Evolutionary conservation across 2,113 vertebrate genomes (phyloP).

Genomic region (Larimichthys polyactis): DNA sequence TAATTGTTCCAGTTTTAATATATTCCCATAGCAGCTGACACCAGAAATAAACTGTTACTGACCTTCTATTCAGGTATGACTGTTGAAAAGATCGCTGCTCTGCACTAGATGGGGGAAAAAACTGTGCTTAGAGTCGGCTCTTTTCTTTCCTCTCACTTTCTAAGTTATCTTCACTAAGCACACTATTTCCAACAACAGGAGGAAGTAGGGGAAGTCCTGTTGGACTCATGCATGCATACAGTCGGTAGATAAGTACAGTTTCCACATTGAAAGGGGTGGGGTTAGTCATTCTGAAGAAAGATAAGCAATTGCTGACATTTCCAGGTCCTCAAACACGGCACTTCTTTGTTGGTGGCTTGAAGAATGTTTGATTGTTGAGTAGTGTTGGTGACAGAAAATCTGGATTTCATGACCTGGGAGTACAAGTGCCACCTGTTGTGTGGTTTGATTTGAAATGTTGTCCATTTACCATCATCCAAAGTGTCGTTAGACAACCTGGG

Average conservation of each 20-base stretch:
- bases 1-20: slow-evolving; percentile 15
- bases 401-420: no score
- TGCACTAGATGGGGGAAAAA: background rate
- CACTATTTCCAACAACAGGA: background rate
- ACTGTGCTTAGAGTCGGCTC: slow-evolving; percentile 4
- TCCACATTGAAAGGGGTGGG: background rate
- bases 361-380: no score
- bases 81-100: background rate
- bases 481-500: no score
- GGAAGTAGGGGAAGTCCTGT: background rate
- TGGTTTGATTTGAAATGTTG: no score
- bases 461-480: no score
- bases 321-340: no score
- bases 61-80: slow-evolving; percentile 8
- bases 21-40: slow-evolving; percentile 13
- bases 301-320: no score
- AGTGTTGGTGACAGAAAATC: no score
- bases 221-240: background rate
- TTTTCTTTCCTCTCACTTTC: slow-evolving; percentile 2
- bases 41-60: slow-evolving; percentile 21
- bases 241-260: background rate
- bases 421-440: no score
- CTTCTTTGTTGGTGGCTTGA: no score
- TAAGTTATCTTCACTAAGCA: background rate
- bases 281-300: no score